These are phyloP conservation scores for Sapayoa aenigma DNA, from an alignment of 2,113 vertebrate genomes.

Conservation along the genomic window DNA sequence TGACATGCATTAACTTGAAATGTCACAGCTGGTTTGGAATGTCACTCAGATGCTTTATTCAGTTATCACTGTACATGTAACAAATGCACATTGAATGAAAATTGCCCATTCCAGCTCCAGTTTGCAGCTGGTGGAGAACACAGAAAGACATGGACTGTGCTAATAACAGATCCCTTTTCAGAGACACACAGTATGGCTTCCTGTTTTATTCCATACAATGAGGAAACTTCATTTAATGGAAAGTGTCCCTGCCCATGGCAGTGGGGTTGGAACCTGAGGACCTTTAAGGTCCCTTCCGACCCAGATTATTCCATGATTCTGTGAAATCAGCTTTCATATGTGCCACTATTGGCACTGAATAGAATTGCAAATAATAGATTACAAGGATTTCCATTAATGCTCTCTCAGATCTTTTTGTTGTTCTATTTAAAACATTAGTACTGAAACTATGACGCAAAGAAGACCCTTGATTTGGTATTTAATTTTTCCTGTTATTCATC, in stretches of 20 bases:
- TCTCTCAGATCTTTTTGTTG: not conserved
- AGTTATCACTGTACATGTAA: slow-evolving; percentile 1
- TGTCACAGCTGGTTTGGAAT: slow-evolving; percentile 27
- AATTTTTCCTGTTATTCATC: not conserved
- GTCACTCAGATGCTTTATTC: slow-evolving; percentile 14
- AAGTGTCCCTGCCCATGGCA: not conserved
- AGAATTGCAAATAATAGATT: not conserved
- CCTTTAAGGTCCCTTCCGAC: not conserved
- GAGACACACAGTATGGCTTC: not conserved
- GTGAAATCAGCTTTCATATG: not conserved
- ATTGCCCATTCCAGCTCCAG: not conserved
- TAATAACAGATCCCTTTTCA: not conserved
- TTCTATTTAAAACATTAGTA: not conserved
- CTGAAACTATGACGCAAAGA: not conserved
- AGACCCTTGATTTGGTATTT: not conserved
- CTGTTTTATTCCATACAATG: not conserved
- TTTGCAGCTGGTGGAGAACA: not conserved
- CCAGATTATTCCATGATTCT: not conserved
- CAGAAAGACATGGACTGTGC: not conserved
- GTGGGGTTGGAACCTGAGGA: not conserved
- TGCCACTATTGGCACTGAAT: not conserved
- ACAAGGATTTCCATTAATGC: not conserved
- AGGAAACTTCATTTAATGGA: not conserved
- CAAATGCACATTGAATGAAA: not conserved
- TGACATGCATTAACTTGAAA: slow-evolving; percentile 37